These are phyloP conservation scores for Thereva unica DNA, from an alignment of 2,888 invertebrate genomes.

Conservation along the genomic window DNA sequence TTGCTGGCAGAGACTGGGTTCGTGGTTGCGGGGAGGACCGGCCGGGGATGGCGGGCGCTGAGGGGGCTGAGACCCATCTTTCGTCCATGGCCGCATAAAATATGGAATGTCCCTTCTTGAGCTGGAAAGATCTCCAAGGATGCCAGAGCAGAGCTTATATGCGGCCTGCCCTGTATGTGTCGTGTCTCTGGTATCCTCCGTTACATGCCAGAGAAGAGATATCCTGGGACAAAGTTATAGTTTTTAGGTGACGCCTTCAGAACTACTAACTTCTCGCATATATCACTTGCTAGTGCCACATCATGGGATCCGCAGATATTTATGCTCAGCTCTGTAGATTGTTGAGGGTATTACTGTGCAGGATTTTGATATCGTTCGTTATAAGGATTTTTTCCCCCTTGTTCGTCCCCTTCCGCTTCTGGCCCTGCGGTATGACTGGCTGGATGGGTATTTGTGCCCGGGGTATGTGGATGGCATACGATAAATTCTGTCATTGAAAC, in stretches of 20 bases:
- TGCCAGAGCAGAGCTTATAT: slow-evolving; percentile 19
- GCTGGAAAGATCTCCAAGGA: slow-evolving; percentile 28
- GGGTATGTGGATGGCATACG: slow-evolving; percentile 22
- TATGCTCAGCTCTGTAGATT: slow-evolving; percentile 41
- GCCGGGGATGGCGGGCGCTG: background rate
- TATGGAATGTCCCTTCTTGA: slow-evolving; percentile 33
- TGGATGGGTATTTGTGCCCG: slow-evolving; percentile 19
- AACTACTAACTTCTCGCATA: slow-evolving; percentile 44
- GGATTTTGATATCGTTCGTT: slow-evolving; percentile 38
- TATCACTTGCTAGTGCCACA: slow-evolving; percentile 43
- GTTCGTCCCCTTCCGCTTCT: background rate
- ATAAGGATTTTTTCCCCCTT: slow-evolving; percentile 28
- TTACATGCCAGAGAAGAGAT: slow-evolving; percentile 34
- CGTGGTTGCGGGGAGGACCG: background rate
- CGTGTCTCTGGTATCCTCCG: slow-evolving; percentile 8
- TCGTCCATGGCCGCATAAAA: slow-evolving; percentile 26
- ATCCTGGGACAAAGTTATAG: slow-evolving; percentile 43
- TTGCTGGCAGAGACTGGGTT: background rate
- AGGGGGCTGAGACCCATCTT: slow-evolving; percentile 2
- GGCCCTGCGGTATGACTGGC: background rate
- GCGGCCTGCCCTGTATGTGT: slow-evolving; percentile 19
- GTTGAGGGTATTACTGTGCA: slow-evolving; percentile 33
- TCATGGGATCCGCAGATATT: slow-evolving; percentile 43
- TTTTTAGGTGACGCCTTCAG: slow-evolving; percentile 44
- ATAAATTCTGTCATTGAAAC: slow-evolving; percentile 41